A percentile compares a stretch with the other conserved stretches of the same genome.
These are phyloP conservation scores for Clitarchus hookeri DNA, from an alignment of 2,888 invertebrate genomes.

Conservation along the genomic window DNA sequence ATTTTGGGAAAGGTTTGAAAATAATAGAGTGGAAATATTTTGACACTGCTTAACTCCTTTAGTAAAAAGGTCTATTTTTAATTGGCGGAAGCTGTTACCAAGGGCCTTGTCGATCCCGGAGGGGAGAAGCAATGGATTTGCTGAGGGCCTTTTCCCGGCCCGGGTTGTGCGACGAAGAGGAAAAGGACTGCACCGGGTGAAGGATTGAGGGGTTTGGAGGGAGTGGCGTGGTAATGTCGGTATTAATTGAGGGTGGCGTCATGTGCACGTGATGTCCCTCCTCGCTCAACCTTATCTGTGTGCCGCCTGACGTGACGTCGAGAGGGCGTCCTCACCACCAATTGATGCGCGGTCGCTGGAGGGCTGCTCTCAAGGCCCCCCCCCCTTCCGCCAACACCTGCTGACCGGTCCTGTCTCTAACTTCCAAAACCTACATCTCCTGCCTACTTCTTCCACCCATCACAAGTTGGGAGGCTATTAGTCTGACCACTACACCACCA, in stretches of 20 bases:
- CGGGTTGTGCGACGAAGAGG: too few species aligned
- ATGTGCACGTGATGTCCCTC: neutral
- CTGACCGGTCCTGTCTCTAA: too few species aligned
- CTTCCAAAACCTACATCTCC: neutral
- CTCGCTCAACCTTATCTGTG: neutral
- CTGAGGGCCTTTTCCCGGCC: too few species aligned
- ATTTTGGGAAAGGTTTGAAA: too few species aligned
- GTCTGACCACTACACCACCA: too few species aligned
- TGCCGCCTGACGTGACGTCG: neutral
- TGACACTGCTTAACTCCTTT: too few species aligned
- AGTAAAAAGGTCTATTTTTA: too few species aligned
- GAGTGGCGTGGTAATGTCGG: neutral
- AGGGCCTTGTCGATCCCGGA: too few species aligned
- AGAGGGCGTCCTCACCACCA: neutral
- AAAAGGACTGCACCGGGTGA: neutral
- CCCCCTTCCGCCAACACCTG: neutral
- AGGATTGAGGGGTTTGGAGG: neutral
- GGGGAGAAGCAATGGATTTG: too few species aligned
- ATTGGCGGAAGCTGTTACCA: too few species aligned
- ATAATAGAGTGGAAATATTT: too few species aligned
- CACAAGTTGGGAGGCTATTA: too few species aligned
- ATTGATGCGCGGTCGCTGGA: neutral
- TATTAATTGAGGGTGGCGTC: constrained; percentile 6
- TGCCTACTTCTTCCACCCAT: neutral
- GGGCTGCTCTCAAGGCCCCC: neutral